Base-by-base conservation (phyloP, 2,888 invertebrate species). In the Iselma pallidipennis region DNA sequence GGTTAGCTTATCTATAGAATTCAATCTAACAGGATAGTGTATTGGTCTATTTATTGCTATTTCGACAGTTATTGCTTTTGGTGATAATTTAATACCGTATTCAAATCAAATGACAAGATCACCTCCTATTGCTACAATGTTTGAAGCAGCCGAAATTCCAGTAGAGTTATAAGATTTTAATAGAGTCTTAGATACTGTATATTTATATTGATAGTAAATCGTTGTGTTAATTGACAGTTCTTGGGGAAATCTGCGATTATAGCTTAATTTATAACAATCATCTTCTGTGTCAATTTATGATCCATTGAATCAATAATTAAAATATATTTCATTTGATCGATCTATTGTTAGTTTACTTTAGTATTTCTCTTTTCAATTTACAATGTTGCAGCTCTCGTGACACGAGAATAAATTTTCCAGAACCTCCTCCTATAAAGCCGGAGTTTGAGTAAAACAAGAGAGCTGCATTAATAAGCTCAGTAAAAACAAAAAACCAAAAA, bases 401-500 rank as follows among this genome's bases (percentile, higher is more conserved):
- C 2, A 12, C 12, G 1, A 1, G 12, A 29, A 29, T 12, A 4
- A 2, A n/a, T n/a, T n/a, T n/a, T n/a, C n/a, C n/a, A n/a, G n/a
- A n/a, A n/a, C n/a, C n/a, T n/a, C n/a, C n/a, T n/a, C n/a, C n/a
- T n/a, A 29, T 29, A 29, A 29, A 29, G 7, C 9, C n/a, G 31
- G 5, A n/a, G n/a, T n/a, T 37, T 25, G 6, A 16, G 14, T 50
- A 58, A 49, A 62, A 62, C 50, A 62, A 55, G 58, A 57, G 49
- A 62, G 55, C 50, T 45, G 48, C 58, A 51, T 62, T 62, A 62
- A 62, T 62, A 62, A 62, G 54, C 14, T 14, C 14, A 14, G 14
- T 33, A 33, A 4, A 33, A 33, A 5, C 14, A 9, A 2, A 9
- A 7, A n/a, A n/a, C n/a, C n/a, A n/a, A n/a, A 37, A 37, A 37